Conservation (phyloP, 2,113 vertebrate genomes). For the Accipiter cooperii region DNA sequence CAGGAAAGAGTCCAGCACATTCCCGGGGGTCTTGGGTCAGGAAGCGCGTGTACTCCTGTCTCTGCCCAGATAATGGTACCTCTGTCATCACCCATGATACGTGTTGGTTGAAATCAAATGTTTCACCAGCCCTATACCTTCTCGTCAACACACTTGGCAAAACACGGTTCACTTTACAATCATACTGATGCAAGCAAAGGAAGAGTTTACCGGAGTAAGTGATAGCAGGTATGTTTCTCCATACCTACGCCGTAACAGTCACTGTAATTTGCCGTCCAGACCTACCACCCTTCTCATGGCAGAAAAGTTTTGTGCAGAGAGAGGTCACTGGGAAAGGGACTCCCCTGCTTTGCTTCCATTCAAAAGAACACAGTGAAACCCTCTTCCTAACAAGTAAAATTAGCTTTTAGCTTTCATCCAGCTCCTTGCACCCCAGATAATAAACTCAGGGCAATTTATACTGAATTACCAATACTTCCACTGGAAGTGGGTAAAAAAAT, state of each 20-base stretch:
- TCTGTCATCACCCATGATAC: no score
- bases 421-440: not conserved
- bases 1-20: not conserved
- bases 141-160: not conserved
- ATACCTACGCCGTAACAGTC: fast-evolving
- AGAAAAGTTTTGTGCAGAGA: not conserved
- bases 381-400: not conserved
- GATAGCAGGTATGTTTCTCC: not conserved
- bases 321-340: not conserved
- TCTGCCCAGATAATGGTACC: not conserved
- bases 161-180: not conserved
- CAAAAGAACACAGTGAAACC: not conserved
- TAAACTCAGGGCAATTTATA: not conserved
- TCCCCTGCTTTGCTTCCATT: not conserved
- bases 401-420: not conserved
- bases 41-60: not conserved
- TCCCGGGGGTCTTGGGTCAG: not conserved
- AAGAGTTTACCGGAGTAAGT: not conserved
- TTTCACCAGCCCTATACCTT: not conserved
- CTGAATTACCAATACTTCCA: not conserved
- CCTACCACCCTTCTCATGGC: not conserved
- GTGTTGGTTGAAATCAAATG: not conserved
- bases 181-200: not conserved
- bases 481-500: not conserved
- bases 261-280: not conserved